Base-by-base conservation (phyloP, 2,888 invertebrate genomes). In the Lobophora halterata region DNA sequence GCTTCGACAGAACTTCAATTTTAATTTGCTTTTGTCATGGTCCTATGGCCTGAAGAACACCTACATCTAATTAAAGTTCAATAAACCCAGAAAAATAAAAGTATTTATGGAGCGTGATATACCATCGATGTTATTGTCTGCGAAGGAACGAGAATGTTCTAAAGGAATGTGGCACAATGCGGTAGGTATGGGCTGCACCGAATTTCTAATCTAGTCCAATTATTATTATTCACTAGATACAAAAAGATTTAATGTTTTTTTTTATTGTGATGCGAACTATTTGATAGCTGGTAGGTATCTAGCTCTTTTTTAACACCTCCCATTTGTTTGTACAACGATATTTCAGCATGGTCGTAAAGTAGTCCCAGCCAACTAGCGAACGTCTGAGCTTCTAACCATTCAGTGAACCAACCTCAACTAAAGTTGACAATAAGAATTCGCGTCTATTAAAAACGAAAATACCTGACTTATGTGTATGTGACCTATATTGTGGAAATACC, bases 391-490 rank as follows among this genome's bases (percentile, higher is more conserved):
- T 19, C 32, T 39, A 31, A 29, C 49, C 39, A 49, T 50, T n/a
- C n/a, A n/a, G n/a, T n/a, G n/a, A n/a, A n/a, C n/a, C 49, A 51
- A 34, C 38, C 55, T 36, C 47, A 50, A 52, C 53, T 46, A 46
- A 49, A 47, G 51, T 53, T 43, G 52, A 68, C 70, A 69, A 66
- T 61, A 64, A 61, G 59, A 65, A 65, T 63, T 53, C 45, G 41
- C 53, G 53, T 65, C 66, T 74, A 68, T 66, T 70, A 67, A 65
- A 68, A 75, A 69, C 52, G 48, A 55, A 48, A 60, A 63, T 67
- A 66, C 68, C 66, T 68, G 62, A 44, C 49, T 61, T 46, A 44
- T 60, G 63, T 69, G 70, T 46, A 44, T 60, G 63, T 69, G 70
- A 66, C 69, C 71, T 62, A 67, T 52, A 60, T 69, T 47, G 47